Evolutionary conservation across 2,888 invertebrate genomes (phyloP), one percentile per base, ranked within the genome.

Genomic region (Dastarcus helophoroides): DNA sequence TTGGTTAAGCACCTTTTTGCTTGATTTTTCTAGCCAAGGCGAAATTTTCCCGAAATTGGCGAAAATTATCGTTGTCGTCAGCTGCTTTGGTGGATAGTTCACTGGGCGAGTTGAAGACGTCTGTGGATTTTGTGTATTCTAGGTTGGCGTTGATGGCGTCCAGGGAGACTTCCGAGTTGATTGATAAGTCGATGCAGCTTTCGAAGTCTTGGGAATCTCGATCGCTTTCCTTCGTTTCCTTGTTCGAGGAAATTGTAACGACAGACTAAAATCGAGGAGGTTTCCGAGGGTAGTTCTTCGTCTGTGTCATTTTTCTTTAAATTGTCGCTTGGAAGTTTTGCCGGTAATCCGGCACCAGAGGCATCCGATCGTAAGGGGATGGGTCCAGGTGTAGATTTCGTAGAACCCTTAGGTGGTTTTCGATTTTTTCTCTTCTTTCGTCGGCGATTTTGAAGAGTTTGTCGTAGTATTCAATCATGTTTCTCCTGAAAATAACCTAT

Each of bases 391-490:
- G 22, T 23, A 27, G 22, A 31, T 26, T 47, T 50, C 7, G 50
- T 29, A n/a, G 32, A 37, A 35, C 52, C 48, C 3, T n/a, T n/a
- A 54, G 47, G 25, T 54, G 48, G 16, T 43, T 47, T 28, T 53
- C 50, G 6, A 57, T 53, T 41, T 47, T 47, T 17, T 56, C 37
- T 54, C 54, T 47, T 35, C 69, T 67, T 41, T 65, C 69, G 35
- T 73, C 72, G 0, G 71, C 68, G 44, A 70, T 68, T 50, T 67
- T 66, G 19, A 69, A 71, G 22, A 79, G 50, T 46, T 73, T 68
- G n/a, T 71, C 65, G 44, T 78, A 79, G 50, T 76, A 76, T 43
- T 69, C 68, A 47, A 72, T 64, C 42, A 75, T 65, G 54, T 70
- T 69, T 33, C 63, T 62, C 25, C 76, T 76, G 42, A 17, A 64